A percentile compares a stretch with the other conserved stretches of the same genome.
Evolutionary conservation across 2,113 vertebrate species (phyloP).

Genomic region (Lagenorhynchus albirostris): DNA sequence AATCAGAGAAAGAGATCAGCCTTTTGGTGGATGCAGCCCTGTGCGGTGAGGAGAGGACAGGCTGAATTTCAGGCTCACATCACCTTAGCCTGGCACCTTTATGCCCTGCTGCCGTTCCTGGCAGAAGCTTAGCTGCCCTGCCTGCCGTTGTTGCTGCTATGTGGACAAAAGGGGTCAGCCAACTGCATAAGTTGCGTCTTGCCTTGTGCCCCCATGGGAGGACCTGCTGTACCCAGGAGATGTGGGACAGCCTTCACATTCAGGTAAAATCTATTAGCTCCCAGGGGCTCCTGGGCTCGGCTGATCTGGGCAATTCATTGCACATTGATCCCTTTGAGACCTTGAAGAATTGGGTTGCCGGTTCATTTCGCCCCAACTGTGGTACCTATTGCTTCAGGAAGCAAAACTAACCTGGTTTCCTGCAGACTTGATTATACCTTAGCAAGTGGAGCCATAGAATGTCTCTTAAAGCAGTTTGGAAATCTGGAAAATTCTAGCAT

Average conservation of each 20-base stretch:
- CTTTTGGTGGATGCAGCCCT: background rate
- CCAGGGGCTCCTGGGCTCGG: background rate
- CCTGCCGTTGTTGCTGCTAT: background rate
- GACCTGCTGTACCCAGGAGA: background rate
- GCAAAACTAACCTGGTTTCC: background rate
- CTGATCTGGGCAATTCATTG: background rate
- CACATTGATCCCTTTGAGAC: background rate
- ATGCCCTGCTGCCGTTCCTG: background rate
- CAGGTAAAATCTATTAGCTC: background rate
- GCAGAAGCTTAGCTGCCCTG: background rate
- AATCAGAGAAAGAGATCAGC: background rate
- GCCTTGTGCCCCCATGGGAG: background rate
- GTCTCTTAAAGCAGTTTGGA: background rate
- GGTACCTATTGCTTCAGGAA: background rate
- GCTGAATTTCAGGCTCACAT: background rate
- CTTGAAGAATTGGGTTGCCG: background rate
- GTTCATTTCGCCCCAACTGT: background rate
- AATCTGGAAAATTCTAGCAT: slow-evolving; percentile 7
- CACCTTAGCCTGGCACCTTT: background rate
- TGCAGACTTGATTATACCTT: background rate
- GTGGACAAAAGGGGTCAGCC: slow-evolving; percentile 49
- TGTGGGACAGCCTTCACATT: background rate
- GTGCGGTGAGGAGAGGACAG: background rate
- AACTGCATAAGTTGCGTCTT: background rate
- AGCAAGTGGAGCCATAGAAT: background rate